These are phyloP conservation scores for Tinea trinotella DNA, from an alignment of 2,888 invertebrate species.

Conservation along the genomic window DNA sequence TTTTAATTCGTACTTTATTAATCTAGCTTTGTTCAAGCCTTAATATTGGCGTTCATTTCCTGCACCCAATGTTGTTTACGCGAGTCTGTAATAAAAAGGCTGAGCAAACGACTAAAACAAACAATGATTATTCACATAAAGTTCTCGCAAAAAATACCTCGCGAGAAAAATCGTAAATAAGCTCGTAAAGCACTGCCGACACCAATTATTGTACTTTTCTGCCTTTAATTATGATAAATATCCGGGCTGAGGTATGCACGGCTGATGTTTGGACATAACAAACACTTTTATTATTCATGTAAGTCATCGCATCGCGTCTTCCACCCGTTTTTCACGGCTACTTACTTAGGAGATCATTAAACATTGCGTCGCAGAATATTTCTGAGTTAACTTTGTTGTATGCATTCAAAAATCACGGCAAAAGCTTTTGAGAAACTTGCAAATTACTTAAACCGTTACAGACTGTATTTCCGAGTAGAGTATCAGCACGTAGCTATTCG, in stretches of 20 bases:
- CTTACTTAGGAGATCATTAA: too few relatives aligned
- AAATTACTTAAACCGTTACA: constrained; percentile 14
- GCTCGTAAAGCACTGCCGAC: constrained; percentile 46
- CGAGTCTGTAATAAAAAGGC: constrained; percentile 40
- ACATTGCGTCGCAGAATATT: neutral
- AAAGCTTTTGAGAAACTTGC: neutral
- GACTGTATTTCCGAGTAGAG: constrained; percentile 13
- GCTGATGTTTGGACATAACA: constrained; percentile 5
- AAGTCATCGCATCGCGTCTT: too few relatives aligned
- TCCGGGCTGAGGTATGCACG: constrained; percentile 23
- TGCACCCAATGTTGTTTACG: constrained; percentile 35
- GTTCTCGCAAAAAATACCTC: constrained; percentile 43
- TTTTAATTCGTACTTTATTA: constrained; percentile 10
- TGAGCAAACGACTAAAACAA: constrained; percentile 37
- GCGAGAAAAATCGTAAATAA: constrained; percentile 50
- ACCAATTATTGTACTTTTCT: constrained; percentile 54
- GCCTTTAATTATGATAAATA: constrained; percentile 56
- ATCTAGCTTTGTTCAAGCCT: constrained; percentile 9
- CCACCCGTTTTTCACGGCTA: too few relatives aligned
- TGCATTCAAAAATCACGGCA: neutral
- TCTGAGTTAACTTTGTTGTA: neutral
- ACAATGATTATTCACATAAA: constrained; percentile 46
- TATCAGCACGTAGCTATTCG: constrained; percentile 16
- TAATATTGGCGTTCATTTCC: constrained; percentile 34
- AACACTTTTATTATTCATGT: neutral